Evolutionary conservation across 2,113 vertebrate species (phyloP).

Genomic region (Daboia siamensis): DNA sequence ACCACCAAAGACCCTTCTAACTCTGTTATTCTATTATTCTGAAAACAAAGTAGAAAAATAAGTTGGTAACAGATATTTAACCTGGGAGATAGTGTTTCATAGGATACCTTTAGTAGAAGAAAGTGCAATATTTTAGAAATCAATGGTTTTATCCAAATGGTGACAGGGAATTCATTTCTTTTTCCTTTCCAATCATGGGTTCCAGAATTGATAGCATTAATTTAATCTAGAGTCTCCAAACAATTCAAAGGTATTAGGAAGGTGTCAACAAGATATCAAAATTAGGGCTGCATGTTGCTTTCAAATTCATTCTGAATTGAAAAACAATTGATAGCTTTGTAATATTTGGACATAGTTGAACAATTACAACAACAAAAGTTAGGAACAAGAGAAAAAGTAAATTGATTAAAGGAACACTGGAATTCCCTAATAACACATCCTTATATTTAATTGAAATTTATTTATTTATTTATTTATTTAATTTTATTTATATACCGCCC

Average conservation of each 20-base stretch:
- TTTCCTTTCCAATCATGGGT: slow-evolving; percentile 19
- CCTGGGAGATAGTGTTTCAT: background rate
- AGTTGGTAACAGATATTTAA: background rate
- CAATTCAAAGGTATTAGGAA: background rate
- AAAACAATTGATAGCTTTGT: slow-evolving; percentile 31
- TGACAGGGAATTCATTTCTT: background rate
- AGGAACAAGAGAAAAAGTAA: background rate
- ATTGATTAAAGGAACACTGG: background rate
- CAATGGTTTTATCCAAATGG: background rate
- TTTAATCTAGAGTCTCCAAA: slow-evolving; percentile 25
- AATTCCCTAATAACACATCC: background rate
- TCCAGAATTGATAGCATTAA: background rate
- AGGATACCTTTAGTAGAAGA: background rate
- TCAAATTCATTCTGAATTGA: slow-evolving; percentile 40
- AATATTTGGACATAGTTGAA: slow-evolving; percentile 7
- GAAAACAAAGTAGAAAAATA: slow-evolving; percentile 6
- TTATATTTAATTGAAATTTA: background rate
- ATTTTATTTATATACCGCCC: too few relatives aligned
- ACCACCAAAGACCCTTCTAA: background rate
- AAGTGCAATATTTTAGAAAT: background rate
- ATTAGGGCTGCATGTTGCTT: background rate
- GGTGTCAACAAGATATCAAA: slow-evolving; percentile 33
- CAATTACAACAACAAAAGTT: background rate
- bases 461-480: too few relatives aligned
- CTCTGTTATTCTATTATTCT: background rate